Percentiles rank a stretch among this genome's conserved stretches.
Evolutionary conservation across 1,140 invertebrate genomes (phyloP).

Genomic region (Leptopilina clavipes): DNA sequence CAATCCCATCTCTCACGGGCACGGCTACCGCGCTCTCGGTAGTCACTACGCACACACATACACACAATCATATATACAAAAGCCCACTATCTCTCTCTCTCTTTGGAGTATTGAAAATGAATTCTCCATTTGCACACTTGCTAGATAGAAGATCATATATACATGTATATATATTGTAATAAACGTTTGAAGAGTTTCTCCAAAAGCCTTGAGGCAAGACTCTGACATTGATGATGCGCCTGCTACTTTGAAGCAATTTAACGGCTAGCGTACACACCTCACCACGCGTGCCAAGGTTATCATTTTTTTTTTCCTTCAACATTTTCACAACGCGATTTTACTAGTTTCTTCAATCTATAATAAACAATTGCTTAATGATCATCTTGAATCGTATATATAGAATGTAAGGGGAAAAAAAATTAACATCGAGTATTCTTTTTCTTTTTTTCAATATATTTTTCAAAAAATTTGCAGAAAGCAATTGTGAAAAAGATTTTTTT

Average conservation of each 20-base stretch:
- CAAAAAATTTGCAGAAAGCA: no score
- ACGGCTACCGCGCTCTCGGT: conserved; percentile 66
- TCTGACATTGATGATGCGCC: conserved; percentile 15
- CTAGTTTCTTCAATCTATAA: not conserved
- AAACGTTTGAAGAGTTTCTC: not conserved
- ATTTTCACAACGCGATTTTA: not conserved
- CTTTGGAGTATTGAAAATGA: conserved; percentile 19
- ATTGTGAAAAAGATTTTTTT: no score
- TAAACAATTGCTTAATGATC: not conserved
- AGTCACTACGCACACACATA: conserved; percentile 29
- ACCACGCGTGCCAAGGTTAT: not conserved
- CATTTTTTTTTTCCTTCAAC: not conserved
- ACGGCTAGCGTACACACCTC: not conserved
- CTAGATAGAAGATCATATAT: not conserved
- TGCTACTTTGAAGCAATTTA: not conserved
- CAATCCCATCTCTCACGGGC: conserved; percentile 69
- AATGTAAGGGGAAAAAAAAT: no score
- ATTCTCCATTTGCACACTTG: conserved; percentile 27
- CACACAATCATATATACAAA: conserved; percentile 11
- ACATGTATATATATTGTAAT: no score
- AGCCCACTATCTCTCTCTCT: conserved; percentile 2
- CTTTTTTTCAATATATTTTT: no score
- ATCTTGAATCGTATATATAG: no score
- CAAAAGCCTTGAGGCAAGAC: conserved; percentile 6
- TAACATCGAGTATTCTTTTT: no score